These are phyloP conservation scores for Chelidonichthys spinosus DNA, from an alignment of 2,797 vertebrate species.

Conservation along the genomic window DNA sequence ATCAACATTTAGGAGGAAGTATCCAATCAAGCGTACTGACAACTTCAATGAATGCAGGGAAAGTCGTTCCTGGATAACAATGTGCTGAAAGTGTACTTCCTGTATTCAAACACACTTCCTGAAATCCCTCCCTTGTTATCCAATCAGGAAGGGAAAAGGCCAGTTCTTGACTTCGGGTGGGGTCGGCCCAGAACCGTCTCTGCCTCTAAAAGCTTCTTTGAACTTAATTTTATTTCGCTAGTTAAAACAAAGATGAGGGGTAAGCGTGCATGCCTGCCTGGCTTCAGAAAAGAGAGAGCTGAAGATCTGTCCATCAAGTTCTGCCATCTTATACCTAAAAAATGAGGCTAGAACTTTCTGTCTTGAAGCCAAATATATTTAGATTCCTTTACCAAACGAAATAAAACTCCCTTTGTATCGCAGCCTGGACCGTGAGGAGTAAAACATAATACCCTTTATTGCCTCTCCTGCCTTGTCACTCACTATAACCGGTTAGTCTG, in stretches of 20 bases:
- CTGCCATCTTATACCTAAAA: conserved; percentile 35
- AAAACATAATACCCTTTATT: conserved; percentile 61
- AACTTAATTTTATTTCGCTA: background rate
- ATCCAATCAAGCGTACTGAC: conserved; percentile 52
- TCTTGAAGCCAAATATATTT: conserved; percentile 57
- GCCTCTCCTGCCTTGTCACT: conserved; percentile 67
- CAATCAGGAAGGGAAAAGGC: conserved; percentile 73
- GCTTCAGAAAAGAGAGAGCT: conserved; percentile 26
- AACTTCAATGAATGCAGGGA: conserved; percentile 24
- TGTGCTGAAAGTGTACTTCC: conserved; percentile 70
- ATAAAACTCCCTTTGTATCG: conserved; percentile 68
- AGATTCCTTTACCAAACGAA: conserved; percentile 55
- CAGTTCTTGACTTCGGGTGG: conserved; percentile 41
- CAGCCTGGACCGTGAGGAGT: conserved; percentile 34
- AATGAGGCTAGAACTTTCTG: conserved; percentile 27
- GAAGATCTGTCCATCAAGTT: conserved; percentile 19
- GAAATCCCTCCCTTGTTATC: conserved; percentile 65
- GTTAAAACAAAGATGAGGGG: background rate
- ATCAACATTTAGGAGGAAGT: conserved; percentile 47
- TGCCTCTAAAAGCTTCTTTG: conserved; percentile 1
- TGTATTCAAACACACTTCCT: conserved; percentile 64
- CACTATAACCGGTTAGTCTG: conserved; percentile 51
- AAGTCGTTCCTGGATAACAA: conserved; percentile 59
- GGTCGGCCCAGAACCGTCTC: conserved; percentile 23
- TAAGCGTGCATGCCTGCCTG: background rate